These are phyloP conservation scores for Leptoclinus maculatus DNA, from an alignment of 2,797 vertebrate species.

Conservation along the genomic window DNA sequence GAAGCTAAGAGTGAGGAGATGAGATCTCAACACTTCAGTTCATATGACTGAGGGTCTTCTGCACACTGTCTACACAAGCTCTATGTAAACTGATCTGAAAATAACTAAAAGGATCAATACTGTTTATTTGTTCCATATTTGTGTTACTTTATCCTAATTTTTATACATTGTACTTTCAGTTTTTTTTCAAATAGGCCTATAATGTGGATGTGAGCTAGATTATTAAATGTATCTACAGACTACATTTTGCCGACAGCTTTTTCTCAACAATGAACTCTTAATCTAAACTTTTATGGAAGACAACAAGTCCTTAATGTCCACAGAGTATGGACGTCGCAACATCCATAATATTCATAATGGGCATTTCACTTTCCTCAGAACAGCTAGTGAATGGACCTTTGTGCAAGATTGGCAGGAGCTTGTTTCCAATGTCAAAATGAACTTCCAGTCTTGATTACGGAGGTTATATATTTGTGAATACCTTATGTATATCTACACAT, in stretches of 20 bases:
- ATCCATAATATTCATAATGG: too few species aligned
- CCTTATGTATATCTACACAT: neutral
- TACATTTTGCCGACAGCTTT: neutral
- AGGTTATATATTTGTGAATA: neutral
- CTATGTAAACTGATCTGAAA: neutral
- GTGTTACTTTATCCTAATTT: too few species aligned
- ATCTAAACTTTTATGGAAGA: neutral
- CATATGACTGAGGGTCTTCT: too few species aligned
- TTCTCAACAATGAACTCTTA: neutral
- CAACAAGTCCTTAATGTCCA: neutral
- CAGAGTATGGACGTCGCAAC: neutral
- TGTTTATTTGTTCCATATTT: neutral
- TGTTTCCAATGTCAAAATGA: too few species aligned
- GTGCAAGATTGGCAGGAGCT: neutral
- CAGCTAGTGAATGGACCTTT: neutral
- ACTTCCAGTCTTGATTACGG: too few species aligned
- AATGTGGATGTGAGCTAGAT: neutral
- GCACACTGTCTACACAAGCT: neutral
- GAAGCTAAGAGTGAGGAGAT: neutral
- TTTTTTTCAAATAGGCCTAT: neutral
- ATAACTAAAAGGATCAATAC: neutral
- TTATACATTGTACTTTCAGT: neutral
- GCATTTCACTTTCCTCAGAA: too few species aligned
- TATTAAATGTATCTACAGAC: neutral
- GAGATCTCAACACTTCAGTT: neutral